Base-by-base conservation (phyloP, 2,113 vertebrate genomes). In the Podarcis cretensis region DNA sequence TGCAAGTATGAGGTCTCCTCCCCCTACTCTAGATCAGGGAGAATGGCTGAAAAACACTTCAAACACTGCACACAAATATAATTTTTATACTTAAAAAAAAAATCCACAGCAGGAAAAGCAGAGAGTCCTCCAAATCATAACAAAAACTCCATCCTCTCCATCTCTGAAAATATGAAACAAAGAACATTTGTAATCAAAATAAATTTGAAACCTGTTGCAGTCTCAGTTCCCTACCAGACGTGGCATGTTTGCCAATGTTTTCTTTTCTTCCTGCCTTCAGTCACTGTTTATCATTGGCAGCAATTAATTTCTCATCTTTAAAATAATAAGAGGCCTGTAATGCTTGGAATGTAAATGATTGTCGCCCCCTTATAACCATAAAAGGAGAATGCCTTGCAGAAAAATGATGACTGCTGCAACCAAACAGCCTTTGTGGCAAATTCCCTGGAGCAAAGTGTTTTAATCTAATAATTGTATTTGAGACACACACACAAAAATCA, bases 271-370 rank as follows among this genome's bases (percentile, higher is more conserved):
- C 48, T 10, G 13, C 35, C 69, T 85, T 32, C 88, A 87, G 68
- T 75, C 68, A 68, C 16, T 68, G 40, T 73, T 69, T 59, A 66
- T 89, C 94, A 79, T 59, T 88, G 3, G 54, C 1, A 65, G 82
- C 91, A 89, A 93, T 92, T 93, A 92, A 93, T 93, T 93, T 92
- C 82, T 93, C 85, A 84, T 68, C 76, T 76, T 80, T 91, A 92
- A 86, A 86, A 90, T 66, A 90, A 86, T 81, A 89, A 90, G 23
- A 35, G 91, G 75, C 76, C 77, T 79, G 77, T 69, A 92, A 88
- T 89, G 40, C 27, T 86, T 13, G 83, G 27, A 91, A 92, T 3
- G 25, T 35, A 93, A 91, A 80, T 40, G 92, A 79, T 48, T 85
- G 63, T 54, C 48, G 65, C 83, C 40, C 48, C 57, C n/a, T 10